Percentiles rank a stretch among this genome's conserved stretches.
phyloP scores from a whole-genome alignment of 2,797 vertebrate species.

The Heteromormyrus szaboi region DNA sequence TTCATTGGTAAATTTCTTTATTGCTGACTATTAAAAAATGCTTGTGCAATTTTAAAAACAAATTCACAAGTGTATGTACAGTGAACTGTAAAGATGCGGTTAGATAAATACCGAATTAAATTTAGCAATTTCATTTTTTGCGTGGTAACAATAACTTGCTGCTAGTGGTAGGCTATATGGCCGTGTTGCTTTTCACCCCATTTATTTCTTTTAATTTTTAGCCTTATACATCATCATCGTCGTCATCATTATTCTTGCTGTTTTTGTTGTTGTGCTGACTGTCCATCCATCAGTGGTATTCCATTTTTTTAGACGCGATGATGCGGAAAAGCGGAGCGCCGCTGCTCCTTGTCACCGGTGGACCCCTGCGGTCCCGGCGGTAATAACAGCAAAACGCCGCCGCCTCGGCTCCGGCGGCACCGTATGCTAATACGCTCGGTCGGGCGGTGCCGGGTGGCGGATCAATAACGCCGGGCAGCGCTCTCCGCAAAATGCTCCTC shows the following conservation, averaged over 20 bases:
- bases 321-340: not conserved
- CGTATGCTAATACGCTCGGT: not conserved
- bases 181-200: not conserved
- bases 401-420: not conserved
- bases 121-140: not conserved
- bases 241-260: not conserved
- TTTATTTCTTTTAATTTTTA: not conserved
- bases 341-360: not conserved
- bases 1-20: not conserved
- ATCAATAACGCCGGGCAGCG: not conserved
- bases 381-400: not conserved
- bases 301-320: not conserved
- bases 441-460: not conserved
- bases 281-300: not conserved
- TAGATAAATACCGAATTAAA: not conserved
- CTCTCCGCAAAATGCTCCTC: not conserved
- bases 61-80: not conserved
- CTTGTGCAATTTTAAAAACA: not conserved
- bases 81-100: not conserved
- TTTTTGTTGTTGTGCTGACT: not conserved
- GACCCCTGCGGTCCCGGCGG: not conserved
- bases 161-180: not conserved
- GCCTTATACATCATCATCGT: not conserved
- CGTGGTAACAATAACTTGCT: not conserved
- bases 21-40: not conserved